These are phyloP conservation scores for Manis javanica DNA, from an alignment of 2,797 vertebrate species.

Conservation along the genomic window DNA sequence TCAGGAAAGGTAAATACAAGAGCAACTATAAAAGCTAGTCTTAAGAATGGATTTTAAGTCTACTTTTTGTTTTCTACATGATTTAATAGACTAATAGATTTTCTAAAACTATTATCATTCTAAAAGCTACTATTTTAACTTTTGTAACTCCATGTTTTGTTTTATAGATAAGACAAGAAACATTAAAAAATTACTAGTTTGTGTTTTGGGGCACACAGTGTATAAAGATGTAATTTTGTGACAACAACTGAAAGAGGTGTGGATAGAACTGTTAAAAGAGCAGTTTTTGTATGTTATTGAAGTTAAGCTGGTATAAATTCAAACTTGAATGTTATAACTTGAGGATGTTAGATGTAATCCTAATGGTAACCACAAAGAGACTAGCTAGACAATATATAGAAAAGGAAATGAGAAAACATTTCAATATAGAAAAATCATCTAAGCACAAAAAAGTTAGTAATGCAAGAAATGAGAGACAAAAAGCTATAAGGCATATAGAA, in stretches of 20 bases:
- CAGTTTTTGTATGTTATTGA: not conserved
- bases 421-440: not conserved
- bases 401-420: not conserved
- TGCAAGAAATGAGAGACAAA: not conserved
- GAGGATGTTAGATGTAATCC: not conserved
- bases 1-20: not conserved
- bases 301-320: not conserved
- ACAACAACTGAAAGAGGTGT: not conserved
- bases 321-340: not conserved
- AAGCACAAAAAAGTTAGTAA: not conserved
- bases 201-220: not conserved
- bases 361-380: not conserved
- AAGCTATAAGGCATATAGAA: not conserved
- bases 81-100: not conserved
- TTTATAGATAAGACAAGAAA: too few relatives aligned
- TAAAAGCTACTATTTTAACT: too few relatives aligned
- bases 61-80: not conserved
- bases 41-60: not conserved
- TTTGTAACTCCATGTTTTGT: too few relatives aligned
- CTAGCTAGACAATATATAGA: not conserved
- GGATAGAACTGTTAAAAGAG: not conserved
- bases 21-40: not conserved
- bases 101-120: too few relatives aligned
- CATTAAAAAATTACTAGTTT: not conserved
- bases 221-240: not conserved